A percentile compares a stretch with the other conserved stretches of the same genome.
Evolutionary conservation across 1,140 invertebrate species (phyloP).

Genomic region (Drosophila tropicalis): DNA sequence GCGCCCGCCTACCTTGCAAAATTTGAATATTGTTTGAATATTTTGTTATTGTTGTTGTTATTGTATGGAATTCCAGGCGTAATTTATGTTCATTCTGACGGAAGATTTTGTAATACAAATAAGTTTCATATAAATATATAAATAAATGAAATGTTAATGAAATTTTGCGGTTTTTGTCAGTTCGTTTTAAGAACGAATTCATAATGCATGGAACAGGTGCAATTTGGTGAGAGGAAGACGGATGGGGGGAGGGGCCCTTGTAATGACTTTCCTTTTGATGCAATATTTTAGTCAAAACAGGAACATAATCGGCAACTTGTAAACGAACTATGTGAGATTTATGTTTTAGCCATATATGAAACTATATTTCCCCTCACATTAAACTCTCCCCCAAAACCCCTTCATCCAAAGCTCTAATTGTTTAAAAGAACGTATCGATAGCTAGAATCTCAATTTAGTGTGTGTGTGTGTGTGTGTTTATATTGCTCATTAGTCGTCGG

Average conservation of each 20-base stretch:
- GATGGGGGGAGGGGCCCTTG: background rate
- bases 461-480: constrained; percentile 5
- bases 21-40: constrained; percentile 57
- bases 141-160: background rate
- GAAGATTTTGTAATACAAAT: constrained; percentile 30
- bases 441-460: constrained; percentile 24
- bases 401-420: constrained; percentile 56
- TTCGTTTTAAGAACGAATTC: constrained; percentile 1
- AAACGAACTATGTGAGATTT: constrained; percentile 68
- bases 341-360: constrained; percentile 75
- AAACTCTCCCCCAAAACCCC: background rate
- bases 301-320: constrained; percentile 52
- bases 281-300: constrained; percentile 62
- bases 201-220: background rate
- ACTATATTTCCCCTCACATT: background rate
- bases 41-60: constrained; percentile 13
- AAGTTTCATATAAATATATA: constrained; percentile 20
- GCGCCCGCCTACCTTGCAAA: constrained; percentile 57
- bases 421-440: constrained; percentile 63
- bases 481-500: constrained; percentile 22
- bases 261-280: background rate
- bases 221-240: no score
- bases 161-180: constrained; percentile 5
- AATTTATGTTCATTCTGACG: constrained; percentile 56
- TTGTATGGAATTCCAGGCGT: constrained; percentile 33